Evolutionary conservation across 1,140 invertebrate species (phyloP).

Genomic region (Listronotus oregonensis): DNA sequence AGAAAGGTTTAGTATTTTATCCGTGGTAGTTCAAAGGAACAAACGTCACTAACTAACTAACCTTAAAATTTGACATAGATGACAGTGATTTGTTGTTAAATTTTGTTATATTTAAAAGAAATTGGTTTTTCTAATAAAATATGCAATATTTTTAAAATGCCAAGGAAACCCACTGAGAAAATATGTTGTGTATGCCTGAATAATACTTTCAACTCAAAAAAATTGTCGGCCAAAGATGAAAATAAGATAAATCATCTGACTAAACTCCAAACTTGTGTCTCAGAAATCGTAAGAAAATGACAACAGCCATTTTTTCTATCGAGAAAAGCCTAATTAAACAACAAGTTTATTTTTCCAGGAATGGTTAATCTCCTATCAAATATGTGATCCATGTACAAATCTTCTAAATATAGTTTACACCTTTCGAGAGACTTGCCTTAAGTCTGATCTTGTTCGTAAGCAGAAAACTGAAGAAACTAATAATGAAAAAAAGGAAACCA

Average conservation of each 20-base stretch:
- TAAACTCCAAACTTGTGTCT: constrained; percentile 36
- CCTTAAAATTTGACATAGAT: too few species aligned
- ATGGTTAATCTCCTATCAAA: constrained; percentile 32
- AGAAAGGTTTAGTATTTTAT: too few species aligned
- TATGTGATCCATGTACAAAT: constrained; percentile 39
- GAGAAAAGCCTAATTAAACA: not conserved
- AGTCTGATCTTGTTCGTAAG: constrained; percentile 27
- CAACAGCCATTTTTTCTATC: not conserved
- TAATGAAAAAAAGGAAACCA: constrained; percentile 9
- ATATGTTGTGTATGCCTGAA: constrained; percentile 40
- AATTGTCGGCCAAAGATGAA: constrained; percentile 31
- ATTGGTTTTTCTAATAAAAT: too few species aligned
- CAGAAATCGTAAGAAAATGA: constrained; percentile 42
- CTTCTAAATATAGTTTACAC: constrained; percentile 37
- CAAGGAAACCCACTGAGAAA: constrained; percentile 3
- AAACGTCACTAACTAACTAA: too few species aligned
- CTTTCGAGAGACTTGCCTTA: constrained; percentile 37
- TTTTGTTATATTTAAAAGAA: too few species aligned
- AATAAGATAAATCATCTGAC: constrained; percentile 22
- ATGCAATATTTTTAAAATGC: constrained; percentile 13
- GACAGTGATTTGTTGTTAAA: too few species aligned
- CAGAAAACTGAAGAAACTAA: constrained; percentile 6
- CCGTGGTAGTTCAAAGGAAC: too few species aligned
- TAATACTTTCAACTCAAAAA: constrained; percentile 26
- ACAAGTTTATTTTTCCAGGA: constrained; percentile 34